Base-by-base conservation (phyloP, 1,140 invertebrate genomes). In the Brachionus koreanus region DNA sequence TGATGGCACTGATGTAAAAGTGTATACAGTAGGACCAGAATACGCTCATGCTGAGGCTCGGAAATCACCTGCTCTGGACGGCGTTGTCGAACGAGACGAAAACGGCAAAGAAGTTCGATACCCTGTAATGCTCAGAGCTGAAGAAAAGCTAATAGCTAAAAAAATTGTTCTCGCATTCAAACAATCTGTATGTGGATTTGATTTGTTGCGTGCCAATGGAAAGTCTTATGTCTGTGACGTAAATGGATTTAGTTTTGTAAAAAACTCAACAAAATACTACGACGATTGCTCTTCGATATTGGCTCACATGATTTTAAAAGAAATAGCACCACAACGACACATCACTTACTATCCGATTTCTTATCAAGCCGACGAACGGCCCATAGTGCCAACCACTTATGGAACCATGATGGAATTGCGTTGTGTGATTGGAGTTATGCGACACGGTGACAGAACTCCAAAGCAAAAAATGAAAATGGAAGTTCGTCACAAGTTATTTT, bases 381-480 rank as follows among this genome's bases (percentile, higher is more conserved):
- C 97, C 12, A 96, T 99, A 84, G 97, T 99, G 13, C 97, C 97
- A 3, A 99, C 97, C 4, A 98, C 97, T 1, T 97, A 97, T 87
- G 97, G 97, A 7, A 98, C 98, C 90, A 98, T 99, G 95, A 99
- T 99, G 97, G 98, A 99, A 88, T 89, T 99, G 69, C 90, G 97
- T 33, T 98, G 96, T 89, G 97, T 98, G 0, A 95, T 98, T 33
- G 97, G 94, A n/a, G 94, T 99, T 0, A 98, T 99, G 75, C 89
- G 98, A 84, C 98, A 99, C 86, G 98, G 97, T 0, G 98, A 99
- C 88, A 90, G 98, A 85, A 99, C 97, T 10, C 98, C 98, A 0
- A 99, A 99, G 88, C 98, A 99, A 89, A 99, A 99, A 89, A 99
- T 99, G 97, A 99, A 99, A 89, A 96, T 99, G 85, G 96, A 98